A percentile compares a stretch with the other conserved stretches of the same genome.
Evolutionary conservation across 2,113 vertebrate genomes (phyloP).

Genomic region (Chloropsis cyanopogon): DNA sequence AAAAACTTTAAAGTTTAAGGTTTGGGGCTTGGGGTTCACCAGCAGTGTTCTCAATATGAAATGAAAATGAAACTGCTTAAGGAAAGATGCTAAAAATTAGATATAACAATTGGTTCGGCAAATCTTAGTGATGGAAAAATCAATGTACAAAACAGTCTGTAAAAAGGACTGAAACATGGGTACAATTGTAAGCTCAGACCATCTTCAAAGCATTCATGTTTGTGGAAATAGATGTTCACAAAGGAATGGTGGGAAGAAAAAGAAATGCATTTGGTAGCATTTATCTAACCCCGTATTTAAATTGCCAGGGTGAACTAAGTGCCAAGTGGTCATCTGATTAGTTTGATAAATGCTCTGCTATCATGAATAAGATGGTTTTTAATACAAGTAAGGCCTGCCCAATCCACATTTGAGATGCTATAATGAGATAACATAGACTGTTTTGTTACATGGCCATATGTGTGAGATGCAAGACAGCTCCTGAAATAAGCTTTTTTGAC

Average conservation of each 20-base stretch:
- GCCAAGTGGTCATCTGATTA: background rate
- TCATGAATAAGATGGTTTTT: background rate
- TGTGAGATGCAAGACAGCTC: background rate
- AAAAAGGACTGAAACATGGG: background rate
- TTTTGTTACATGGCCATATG: background rate
- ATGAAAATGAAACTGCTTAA: background rate
- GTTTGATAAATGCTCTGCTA: background rate
- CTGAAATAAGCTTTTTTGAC: background rate
- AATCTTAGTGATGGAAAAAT: background rate
- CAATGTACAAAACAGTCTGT: background rate
- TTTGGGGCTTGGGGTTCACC: background rate
- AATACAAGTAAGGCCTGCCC: background rate
- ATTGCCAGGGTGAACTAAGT: background rate
- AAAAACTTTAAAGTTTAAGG: background rate
- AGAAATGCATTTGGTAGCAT: background rate
- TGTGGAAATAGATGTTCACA: background rate
- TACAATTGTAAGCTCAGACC: background rate
- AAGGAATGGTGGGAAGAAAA: background rate
- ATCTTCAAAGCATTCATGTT: background rate
- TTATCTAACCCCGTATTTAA: background rate
- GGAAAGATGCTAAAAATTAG: background rate
- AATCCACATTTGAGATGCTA: background rate
- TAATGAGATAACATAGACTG: background rate
- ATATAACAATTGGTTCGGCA: background rate
- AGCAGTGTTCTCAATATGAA: background rate